These are phyloP conservation scores for Encarsia formosa DNA, from an alignment of 2,888 invertebrate genomes.

Conservation along the genomic window DNA sequence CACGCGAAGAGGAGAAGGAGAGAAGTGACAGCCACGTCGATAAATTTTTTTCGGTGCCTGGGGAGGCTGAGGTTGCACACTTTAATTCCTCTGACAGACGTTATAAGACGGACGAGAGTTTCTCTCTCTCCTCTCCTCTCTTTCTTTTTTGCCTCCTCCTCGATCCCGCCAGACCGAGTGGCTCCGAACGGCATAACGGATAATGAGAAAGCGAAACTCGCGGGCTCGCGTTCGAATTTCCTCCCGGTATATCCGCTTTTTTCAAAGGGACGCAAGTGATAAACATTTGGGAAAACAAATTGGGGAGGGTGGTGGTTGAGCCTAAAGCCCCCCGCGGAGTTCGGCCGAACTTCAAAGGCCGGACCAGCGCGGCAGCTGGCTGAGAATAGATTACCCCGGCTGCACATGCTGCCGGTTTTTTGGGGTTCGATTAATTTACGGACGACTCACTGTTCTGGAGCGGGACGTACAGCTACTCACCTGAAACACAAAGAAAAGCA, in stretches of 20 bases:
- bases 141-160: conserved; percentile 4
- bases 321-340: conserved; percentile 29
- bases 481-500: no score
- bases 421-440: no score
- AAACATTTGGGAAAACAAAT: no score
- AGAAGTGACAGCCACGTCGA: conserved; percentile 25
- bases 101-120: conserved; percentile 40
- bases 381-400: conserved; percentile 48
- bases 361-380: conserved; percentile 48
- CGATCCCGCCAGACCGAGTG: conserved; percentile 38
- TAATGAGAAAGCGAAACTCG: not conserved
- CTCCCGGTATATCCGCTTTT: no score
- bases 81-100: conserved; percentile 44
- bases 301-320: no score
- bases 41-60: conserved; percentile 24
- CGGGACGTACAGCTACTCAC: no score
- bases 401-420: conserved; percentile 47
- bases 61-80: conserved; percentile 11
- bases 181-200: conserved; percentile 22
- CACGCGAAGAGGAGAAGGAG: no score
- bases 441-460: no score
- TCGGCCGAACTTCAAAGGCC: conserved; percentile 44
- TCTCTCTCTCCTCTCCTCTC: conserved; percentile 12
- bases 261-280: no score
- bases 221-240: no score